Base-by-base conservation (phyloP, 2,113 vertebrate genomes). In the Rhea pennata region DNA sequence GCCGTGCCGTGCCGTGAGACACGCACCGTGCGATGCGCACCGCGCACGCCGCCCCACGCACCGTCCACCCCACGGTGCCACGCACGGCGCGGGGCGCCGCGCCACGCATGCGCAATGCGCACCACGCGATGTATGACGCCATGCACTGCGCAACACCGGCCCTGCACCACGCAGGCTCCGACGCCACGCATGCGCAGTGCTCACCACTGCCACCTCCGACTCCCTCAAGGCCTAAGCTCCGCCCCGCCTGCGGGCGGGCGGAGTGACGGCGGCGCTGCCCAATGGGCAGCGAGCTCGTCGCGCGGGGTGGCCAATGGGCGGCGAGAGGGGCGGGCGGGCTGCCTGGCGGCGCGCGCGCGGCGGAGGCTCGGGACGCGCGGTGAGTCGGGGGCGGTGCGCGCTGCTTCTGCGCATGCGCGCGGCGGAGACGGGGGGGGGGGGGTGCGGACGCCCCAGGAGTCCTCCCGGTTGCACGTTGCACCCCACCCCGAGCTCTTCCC, bases 181-280 rank as follows among this genome's bases (percentile, higher is more conserved):
- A 4, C 58, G 1, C 15, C 4, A 1, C 1, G 12, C 39, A 5
- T 8, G 53, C 23, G 0, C 59, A 10, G 7, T 7, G 26, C 14
- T 33, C 6, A 12, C 51, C 22, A 7, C 23, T 15, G 16, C 53
- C 10, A 27, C 27, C 0, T 40, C 10, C 53, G 36, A 66, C 33
- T 12, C 71, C 89, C 92, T 95, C 90, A 93, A 96, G 15, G 4
- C 6, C 9, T 29, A 12, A 66, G 23, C 16, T 56, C 82, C 79
- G 29, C 91, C 91, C 50, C 26, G 1, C n/a, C 3, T 4, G 31
- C 0, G 0, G 0, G 1, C 0, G 23, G 24, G 12, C 15, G 24
- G 15, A 40, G 13, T 26, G 88, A 6, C 66, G 13, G 31, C n/a
- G 1, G 0, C 0, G 0, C 0, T 0, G 26, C 2, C 95, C 95